Conservation (phyloP, 2,888 invertebrate genomes). For the Galeopsomyia nigrocyanea region DNA sequence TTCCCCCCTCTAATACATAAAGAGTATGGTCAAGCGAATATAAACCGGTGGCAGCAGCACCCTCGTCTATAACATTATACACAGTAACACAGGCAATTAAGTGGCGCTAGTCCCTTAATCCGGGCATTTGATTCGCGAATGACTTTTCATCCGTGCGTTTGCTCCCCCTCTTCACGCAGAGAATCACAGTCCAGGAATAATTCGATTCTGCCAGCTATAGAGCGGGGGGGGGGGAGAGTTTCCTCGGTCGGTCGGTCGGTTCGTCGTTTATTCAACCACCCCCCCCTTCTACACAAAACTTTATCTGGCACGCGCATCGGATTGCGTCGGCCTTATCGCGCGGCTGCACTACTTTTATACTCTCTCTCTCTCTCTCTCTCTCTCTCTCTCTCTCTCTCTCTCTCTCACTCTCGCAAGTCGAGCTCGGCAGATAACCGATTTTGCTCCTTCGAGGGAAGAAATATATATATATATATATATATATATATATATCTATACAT, state of each 20-base stretch:
- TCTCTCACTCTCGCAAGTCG: slow-evolving; percentile 47
- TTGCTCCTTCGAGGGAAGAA: slow-evolving; percentile 41
- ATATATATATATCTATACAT: no score
- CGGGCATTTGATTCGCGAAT: slow-evolving; percentile 65
- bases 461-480: no score
- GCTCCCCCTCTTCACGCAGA: slow-evolving; percentile 27
- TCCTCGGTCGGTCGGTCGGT: slow-evolving; percentile 37
- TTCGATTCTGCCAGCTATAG: slow-evolving; percentile 51
- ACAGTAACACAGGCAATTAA: slow-evolving; percentile 50
- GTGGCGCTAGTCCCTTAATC: slow-evolving; percentile 62
- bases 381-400: no score
- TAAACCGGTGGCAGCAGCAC: no score
- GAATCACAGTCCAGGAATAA: slow-evolving; percentile 35
- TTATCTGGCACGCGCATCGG: slow-evolving; percentile 70
- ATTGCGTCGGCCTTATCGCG: slow-evolving; percentile 68
- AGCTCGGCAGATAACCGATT: slow-evolving; percentile 52
- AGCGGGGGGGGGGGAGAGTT: slow-evolving; percentile 42
- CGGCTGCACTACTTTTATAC: slow-evolving; percentile 67
- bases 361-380: no score
- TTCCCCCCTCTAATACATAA: no score
- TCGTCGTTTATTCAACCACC: no score
- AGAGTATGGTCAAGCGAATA: no score
- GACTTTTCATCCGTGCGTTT: slow-evolving; percentile 63
- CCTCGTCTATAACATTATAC: no score
- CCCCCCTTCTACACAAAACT: slow-evolving; percentile 47